Percentiles rank a stretch among this genome's conserved stretches.
phyloP scores from a whole-genome alignment of 35 echinoderm and acorn worm genomes.

The Ophioderma brevispina region DNA sequence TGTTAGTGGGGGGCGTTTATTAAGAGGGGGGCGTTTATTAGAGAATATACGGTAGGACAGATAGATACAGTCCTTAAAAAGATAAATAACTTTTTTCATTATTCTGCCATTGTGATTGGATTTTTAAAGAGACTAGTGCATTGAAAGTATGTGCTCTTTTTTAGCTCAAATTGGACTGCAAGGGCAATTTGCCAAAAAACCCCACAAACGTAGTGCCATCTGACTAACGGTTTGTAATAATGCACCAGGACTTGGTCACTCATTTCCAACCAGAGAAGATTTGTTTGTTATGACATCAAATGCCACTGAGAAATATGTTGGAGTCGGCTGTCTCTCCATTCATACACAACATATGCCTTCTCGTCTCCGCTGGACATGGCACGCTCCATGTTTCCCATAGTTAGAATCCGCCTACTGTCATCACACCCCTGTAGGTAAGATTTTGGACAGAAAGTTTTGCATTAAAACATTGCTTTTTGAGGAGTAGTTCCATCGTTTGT shows the following conservation, averaged over 20 bases:
- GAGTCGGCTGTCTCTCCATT: conserved; percentile 96
- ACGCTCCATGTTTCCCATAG: conserved; percentile 86
- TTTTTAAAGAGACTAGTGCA: no score
- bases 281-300: conserved; percentile 80
- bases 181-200: no score
- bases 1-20: no score
- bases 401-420: conserved; percentile 80
- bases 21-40: no score
- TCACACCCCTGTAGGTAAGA: conserved; percentile 83
- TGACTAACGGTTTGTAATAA: conserved; percentile 72
- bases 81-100: background rate
- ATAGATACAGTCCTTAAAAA: no score
- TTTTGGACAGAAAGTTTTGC: background rate
- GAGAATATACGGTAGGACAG: no score
- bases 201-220: background rate
- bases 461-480: background rate
- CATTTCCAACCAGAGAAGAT: conserved; percentile 95
- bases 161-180: background rate
- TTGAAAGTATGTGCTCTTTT: background rate
- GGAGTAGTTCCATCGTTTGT: no score
- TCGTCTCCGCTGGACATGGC: conserved; percentile 38
- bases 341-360: conserved; percentile 32
- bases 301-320: conserved; percentile 93
- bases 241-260: conserved; percentile 98
- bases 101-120: background rate